A percentile compares a stretch with the other conserved stretches of the same genome.
Conservation (phyloP, 2,888 invertebrate genomes). For the Barypeithes pellucidus region DNA sequence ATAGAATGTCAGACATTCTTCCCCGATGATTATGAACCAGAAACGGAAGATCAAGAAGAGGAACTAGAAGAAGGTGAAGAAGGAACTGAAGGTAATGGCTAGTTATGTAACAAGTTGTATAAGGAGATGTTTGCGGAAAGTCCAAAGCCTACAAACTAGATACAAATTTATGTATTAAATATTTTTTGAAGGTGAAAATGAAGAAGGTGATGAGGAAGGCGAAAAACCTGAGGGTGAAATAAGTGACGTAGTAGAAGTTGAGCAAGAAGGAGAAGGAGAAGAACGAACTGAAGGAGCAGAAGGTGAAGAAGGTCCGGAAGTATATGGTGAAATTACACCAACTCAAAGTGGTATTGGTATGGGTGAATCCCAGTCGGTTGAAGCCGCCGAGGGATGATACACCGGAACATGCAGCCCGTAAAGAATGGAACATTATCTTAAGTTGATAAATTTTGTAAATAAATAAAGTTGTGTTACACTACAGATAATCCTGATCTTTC, state of each 20-base stretch:
- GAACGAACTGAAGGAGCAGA: too few relatives aligned
- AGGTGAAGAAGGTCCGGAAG: conserved; percentile 46
- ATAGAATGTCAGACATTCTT: conserved; percentile 80
- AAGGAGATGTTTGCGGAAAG: neutral
- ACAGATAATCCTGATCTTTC: too few relatives aligned
- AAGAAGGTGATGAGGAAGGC: conserved; percentile 36
- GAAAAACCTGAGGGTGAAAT: conserved; percentile 16
- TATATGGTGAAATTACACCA: conserved; percentile 51
- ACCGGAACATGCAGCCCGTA: too few relatives aligned
- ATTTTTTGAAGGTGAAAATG: conserved; percentile 58
- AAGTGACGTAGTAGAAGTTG: conserved; percentile 14
- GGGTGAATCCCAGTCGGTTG: neutral
- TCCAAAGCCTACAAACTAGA: too few relatives aligned
- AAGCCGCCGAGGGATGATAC: conserved; percentile 8
- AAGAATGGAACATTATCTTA: too few relatives aligned
- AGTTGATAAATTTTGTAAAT: neutral
- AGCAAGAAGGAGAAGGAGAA: conserved; percentile 54
- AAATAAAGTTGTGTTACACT: too few relatives aligned
- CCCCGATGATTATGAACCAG: conserved; percentile 77
- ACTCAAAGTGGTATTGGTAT: conserved; percentile 52
- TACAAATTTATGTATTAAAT: neutral
- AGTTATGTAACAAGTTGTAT: neutral
- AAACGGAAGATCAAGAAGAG: conserved; percentile 66
- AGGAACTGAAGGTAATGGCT: conserved; percentile 3
- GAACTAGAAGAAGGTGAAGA: conserved; percentile 42